phyloP scores from a whole-genome alignment of 35 echinoderm and acorn worm genomes.

The Strongylocentrotus purpuratus region DNA sequence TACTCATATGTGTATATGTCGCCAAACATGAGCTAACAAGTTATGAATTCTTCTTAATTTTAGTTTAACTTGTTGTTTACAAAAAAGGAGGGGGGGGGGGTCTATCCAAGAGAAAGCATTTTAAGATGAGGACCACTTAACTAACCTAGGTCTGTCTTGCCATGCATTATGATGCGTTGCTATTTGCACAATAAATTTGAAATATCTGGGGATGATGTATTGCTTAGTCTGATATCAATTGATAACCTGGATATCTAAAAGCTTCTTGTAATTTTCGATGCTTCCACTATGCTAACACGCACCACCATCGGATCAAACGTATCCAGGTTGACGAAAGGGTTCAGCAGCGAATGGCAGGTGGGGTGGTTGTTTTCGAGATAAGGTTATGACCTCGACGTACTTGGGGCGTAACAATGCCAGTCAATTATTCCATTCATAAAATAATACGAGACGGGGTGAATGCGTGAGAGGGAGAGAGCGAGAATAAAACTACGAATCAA shows the following conservation, averaged over 20 bases:
- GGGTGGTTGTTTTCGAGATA: not conserved
- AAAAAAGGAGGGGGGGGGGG: too few species aligned
- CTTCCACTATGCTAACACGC: not conserved
- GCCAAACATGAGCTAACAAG: too few species aligned
- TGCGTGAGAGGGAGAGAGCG: not conserved
- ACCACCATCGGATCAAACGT: not conserved
- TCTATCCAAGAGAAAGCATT: too few species aligned
- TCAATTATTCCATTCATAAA: constrained; percentile 14
- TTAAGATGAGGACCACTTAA: too few species aligned
- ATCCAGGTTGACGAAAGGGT: not conserved
- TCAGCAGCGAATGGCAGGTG: not conserved
- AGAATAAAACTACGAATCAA: not conserved
- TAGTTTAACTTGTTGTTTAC: too few species aligned
- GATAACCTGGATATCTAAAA: not conserved
- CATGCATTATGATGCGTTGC: too few species aligned
- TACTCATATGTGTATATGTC: too few species aligned
- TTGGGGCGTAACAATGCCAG: not conserved
- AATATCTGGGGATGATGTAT: not conserved
- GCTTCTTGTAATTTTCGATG: not conserved
- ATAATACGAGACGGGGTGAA: not conserved
- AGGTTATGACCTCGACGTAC: not conserved
- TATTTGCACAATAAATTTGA: not conserved
- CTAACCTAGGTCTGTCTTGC: too few species aligned
- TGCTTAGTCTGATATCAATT: not conserved
- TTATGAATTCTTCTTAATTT: too few species aligned